A percentile compares a stretch with the other conserved stretches of the same genome.
Conservation (phyloP, 1,140 invertebrate species). For the Carcinoscorpius rotundicauda region DNA sequence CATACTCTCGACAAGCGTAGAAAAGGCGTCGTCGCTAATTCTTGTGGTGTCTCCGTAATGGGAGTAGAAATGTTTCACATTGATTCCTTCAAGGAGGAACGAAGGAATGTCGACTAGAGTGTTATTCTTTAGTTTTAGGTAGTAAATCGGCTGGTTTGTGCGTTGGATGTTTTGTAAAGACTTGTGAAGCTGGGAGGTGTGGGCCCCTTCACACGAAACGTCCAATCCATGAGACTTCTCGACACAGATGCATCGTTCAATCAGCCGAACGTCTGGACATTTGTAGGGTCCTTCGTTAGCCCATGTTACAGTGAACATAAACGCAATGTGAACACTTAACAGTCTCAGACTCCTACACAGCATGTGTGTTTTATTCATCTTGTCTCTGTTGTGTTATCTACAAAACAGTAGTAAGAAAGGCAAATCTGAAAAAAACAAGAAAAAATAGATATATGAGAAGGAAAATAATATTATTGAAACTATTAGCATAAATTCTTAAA, state of each 20-base stretch:
- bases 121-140: slow-evolving; percentile 73
- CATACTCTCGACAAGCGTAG: slow-evolving; percentile 27
- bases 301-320: too few species aligned
- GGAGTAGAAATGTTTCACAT: slow-evolving; percentile 72
- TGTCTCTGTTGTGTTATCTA: too few species aligned
- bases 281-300: too few species aligned
- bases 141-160: slow-evolving; percentile 53
- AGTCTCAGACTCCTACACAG: too few species aligned
- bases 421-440: too few species aligned
- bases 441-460: too few species aligned
- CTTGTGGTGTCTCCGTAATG: slow-evolving; percentile 46
- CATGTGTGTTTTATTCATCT: too few species aligned
- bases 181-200: slow-evolving; percentile 51
- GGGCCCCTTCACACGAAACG: slow-evolving; percentile 69
- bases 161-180: slow-evolving; percentile 64
- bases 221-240: slow-evolving; percentile 76
- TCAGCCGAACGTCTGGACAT: slow-evolving; percentile 17
- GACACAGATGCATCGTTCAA: slow-evolving; percentile 61
- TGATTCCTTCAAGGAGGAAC: slow-evolving; percentile 70
- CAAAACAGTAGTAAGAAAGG: too few species aligned
- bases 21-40: slow-evolving; percentile 21
- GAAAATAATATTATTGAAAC: too few species aligned
- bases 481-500: too few species aligned
- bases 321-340: too few species aligned
- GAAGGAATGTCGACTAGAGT: slow-evolving; percentile 65